Conservation (phyloP, 2,797 vertebrate species). For the Poecilia velifera region DNA sequence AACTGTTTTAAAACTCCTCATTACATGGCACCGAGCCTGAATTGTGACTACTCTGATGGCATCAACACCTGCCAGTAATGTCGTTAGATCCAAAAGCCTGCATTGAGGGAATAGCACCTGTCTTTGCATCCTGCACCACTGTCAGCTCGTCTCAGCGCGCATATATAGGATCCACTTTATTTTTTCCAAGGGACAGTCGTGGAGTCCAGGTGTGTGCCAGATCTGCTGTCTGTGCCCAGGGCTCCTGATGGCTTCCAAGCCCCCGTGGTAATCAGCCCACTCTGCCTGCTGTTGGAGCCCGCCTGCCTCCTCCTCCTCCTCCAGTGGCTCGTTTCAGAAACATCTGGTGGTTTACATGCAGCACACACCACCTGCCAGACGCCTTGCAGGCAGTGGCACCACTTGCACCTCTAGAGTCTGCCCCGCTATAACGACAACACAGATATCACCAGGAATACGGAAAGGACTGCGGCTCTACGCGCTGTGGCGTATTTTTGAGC, state of each 20-base stretch:
- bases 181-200: constrained; percentile 80
- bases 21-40: constrained; percentile 74
- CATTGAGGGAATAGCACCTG: constrained; percentile 81
- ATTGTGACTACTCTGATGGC: constrained; percentile 71
- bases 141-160: constrained; percentile 73
- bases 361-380: constrained; percentile 82
- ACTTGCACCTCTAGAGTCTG: constrained; percentile 64
- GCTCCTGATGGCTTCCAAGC: constrained; percentile 82
- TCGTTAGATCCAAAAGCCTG: constrained; percentile 74
- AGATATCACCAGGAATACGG: constrained; percentile 56
- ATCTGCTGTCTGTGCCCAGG: constrained; percentile 80
- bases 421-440: constrained; percentile 59
- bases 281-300: constrained; percentile 79
- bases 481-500: constrained; percentile 41
- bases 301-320: constrained; percentile 78
- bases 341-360: constrained; percentile 85
- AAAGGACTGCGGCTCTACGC: constrained; percentile 42
- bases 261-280: constrained; percentile 82
- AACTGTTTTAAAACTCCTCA: constrained; percentile 48
- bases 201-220: constrained; percentile 80
- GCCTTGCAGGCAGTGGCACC: constrained; percentile 73
- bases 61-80: constrained; percentile 79
- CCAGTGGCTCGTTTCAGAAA: constrained; percentile 82
- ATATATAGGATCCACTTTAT: constrained; percentile 76
- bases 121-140: constrained; percentile 73